Evolutionary conservation across 2,113 vertebrate species (phyloP).

Genomic region (Mormyrus iriodes): DNA sequence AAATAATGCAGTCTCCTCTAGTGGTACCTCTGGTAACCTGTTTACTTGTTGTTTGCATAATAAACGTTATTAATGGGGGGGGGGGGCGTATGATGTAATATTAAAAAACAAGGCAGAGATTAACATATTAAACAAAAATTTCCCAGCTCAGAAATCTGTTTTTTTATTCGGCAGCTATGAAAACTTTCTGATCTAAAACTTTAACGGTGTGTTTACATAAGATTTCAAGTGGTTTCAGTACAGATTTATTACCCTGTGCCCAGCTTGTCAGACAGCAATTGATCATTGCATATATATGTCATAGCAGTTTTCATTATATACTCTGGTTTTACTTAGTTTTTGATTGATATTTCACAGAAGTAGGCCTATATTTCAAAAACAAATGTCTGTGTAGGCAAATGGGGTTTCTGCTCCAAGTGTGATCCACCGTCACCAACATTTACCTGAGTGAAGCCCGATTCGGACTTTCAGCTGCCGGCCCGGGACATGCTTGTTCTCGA

Average conservation of each 20-base stretch:
- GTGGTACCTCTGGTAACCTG: not conserved
- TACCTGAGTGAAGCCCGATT: slow-evolving; percentile 71
- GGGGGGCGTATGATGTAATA: not conserved
- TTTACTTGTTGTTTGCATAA: not conserved
- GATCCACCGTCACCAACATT: not conserved
- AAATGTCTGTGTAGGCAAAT: not conserved
- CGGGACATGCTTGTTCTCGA: slow-evolving; percentile 65
- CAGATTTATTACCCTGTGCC: not conserved
- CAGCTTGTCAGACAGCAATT: not conserved
- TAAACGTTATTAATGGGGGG: not conserved
- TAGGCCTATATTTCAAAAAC: not conserved
- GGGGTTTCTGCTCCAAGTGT: not conserved
- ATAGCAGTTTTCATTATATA: not conserved
- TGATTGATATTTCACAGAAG: not conserved
- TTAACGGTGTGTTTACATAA: not conserved
- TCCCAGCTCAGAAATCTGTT: not conserved
- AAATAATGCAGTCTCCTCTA: not conserved
- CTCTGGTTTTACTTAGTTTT: not conserved
- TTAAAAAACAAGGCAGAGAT: not conserved
- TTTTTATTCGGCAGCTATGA: not conserved
- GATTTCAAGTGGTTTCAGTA: not conserved
- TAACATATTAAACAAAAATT: not conserved
- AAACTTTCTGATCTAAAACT: not conserved
- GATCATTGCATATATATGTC: not conserved
- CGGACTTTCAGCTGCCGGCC: slow-evolving; percentile 65